Evolutionary conservation across 2,888 invertebrate genomes (phyloP), one percentile per base, ranked within the genome.

Genomic region (Orthosia gothica): DNA sequence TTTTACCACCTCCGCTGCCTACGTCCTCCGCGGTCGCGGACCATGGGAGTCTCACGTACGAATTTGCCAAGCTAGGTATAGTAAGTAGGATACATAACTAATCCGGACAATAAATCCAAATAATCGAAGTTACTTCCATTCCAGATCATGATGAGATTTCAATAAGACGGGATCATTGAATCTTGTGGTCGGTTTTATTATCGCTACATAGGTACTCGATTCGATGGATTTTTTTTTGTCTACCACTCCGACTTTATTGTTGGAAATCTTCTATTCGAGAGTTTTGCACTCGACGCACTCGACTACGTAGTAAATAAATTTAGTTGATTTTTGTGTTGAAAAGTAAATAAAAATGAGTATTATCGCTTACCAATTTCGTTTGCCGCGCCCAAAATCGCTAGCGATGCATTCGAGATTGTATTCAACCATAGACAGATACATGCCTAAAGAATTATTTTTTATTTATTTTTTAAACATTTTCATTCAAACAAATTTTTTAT

Each of bases 211-310:
- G 3, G 9, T 40, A 49, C 49, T 75, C 15, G 26, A 55, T 49
- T 54, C 26, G 15, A 70, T 63, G 47, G 7, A 45, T 63, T 2
- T 70, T 76, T 76, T 76, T 50, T 15, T 32, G 55, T 11, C 3
- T 49, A 26, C 20, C 55, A 76, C 45, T 58, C n/a, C 23, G 40
- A 52, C 20, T 58, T 61, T 50, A 68, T 62, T 20, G 49, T 23
- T n/a, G 13, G 15, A 58, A n/a, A 66, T 59, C 16, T 74, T 40
- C 54, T 55, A 40, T 62, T 15, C 32, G 32, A 23, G 32, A 52
- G 47, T 47, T 7, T 32, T 20, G n/a, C 32, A 49, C 45, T 63
- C 47, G 12, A 57, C 50, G 52, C 57, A 13, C 50, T 49, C 16
- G 52, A 47, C n/a, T n/a, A 23, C 26, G 45, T 20, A 55, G 3